These are phyloP conservation scores for Coluber constrictor DNA, from an alignment of 2,797 vertebrate species.

Conservation along the genomic window DNA sequence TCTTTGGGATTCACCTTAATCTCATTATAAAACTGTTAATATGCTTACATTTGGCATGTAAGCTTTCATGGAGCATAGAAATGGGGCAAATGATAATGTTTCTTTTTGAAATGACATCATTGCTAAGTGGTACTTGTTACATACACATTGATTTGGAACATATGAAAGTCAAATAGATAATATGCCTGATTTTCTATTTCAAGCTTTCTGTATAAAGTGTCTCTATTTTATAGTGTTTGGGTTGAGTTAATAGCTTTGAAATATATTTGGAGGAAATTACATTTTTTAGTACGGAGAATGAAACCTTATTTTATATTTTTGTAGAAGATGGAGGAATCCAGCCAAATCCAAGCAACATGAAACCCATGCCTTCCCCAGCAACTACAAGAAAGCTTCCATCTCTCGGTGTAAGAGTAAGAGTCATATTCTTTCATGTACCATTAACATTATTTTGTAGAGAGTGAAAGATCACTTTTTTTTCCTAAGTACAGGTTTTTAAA, in stretches of 20 bases:
- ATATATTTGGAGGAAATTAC: neutral
- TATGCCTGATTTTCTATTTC: neutral
- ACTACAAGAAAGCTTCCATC: conserved; percentile 48
- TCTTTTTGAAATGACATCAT: neutral
- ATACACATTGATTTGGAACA: neutral
- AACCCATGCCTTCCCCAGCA: conserved; percentile 37
- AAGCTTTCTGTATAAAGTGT: neutral
- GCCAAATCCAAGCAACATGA: conserved; percentile 41
- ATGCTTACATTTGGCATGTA: neutral
- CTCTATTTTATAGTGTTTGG: neutral
- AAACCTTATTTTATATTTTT: neutral
- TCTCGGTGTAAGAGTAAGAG: conserved; percentile 56
- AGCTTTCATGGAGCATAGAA: neutral
- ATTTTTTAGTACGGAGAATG: neutral
- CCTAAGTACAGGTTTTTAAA: neutral
- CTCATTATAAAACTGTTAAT: neutral
- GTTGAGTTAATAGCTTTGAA: neutral
- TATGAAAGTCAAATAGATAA: neutral
- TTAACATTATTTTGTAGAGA: neutral
- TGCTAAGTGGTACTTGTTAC: neutral
- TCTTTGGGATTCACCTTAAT: neutral
- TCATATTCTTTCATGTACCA: neutral
- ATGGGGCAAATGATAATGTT: neutral
- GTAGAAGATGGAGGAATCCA: conserved; percentile 34
- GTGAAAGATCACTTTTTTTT: neutral